phyloP scores from a whole-genome alignment of 1,140 invertebrate species.

The Lepidurus apus region DNA sequence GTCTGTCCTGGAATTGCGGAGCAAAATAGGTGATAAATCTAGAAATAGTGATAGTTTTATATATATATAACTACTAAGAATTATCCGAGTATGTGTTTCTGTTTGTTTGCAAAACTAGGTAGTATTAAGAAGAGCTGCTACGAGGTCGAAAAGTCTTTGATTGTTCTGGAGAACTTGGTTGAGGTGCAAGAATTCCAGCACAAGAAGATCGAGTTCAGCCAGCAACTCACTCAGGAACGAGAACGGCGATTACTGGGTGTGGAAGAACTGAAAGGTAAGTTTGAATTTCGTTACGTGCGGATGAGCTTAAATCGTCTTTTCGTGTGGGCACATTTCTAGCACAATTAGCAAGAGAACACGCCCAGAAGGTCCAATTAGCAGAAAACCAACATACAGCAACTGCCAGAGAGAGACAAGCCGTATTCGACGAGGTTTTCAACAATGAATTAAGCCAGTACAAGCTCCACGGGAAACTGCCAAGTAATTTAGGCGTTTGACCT shows the following conservation, averaged over 20 bases:
- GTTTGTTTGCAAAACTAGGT: background rate
- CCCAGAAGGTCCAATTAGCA: slow-evolving; percentile 25
- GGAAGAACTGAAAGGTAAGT: slow-evolving; percentile 30
- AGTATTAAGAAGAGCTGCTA: background rate
- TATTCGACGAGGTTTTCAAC: slow-evolving; percentile 31
- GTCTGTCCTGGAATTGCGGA: background rate
- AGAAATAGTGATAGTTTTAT: background rate
- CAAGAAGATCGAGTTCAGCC: background rate
- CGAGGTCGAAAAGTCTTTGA: slow-evolving; percentile 21
- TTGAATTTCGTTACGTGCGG: background rate
- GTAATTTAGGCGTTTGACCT: slow-evolving; percentile 20
- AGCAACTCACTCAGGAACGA: background rate
- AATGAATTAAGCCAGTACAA: slow-evolving; percentile 30
- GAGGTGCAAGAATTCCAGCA: slow-evolving; percentile 16
- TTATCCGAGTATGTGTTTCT: background rate
- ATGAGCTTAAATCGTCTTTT: background rate
- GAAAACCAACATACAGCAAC: slow-evolving; percentile 19
- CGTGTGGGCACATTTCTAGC: background rate
- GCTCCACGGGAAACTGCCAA: slow-evolving; percentile 27
- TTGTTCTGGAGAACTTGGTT: background rate
- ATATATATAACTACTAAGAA: background rate
- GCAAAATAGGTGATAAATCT: slow-evolving; percentile 21
- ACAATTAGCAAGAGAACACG: slow-evolving; percentile 25
- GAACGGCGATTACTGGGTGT: slow-evolving; percentile 18
- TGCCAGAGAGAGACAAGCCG: slow-evolving; percentile 30